Conservation (phyloP, 2,888 invertebrate species). For the Thysanoteuthis rhombus region DNA sequence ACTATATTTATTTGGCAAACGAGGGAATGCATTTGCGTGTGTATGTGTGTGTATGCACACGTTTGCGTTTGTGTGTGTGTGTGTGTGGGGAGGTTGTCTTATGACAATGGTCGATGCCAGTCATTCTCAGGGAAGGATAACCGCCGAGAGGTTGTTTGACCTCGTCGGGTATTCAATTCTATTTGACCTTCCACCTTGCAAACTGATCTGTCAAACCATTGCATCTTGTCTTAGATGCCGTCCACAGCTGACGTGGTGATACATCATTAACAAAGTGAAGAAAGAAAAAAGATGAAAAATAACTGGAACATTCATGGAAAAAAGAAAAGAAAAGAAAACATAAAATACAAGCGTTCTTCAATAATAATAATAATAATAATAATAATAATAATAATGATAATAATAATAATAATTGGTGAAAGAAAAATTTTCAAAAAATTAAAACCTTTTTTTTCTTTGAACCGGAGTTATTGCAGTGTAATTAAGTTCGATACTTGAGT, state of each 20-base stretch:
- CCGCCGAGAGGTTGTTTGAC: background rate
- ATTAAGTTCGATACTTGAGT: no score
- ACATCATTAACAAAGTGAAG: background rate
- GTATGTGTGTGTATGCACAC: no score
- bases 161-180: slow-evolving; percentile 12
- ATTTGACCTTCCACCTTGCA: background rate
- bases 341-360: background rate
- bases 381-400: background rate
- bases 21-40: background rate
- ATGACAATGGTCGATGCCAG: background rate
- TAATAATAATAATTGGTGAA: background rate
- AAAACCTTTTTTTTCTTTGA: no score
- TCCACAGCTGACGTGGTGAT: slow-evolving; percentile 12
- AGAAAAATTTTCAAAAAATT: no score
- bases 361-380: background rate
- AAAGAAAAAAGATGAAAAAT: background rate
- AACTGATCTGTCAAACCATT: background rate
- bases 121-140: background rate
- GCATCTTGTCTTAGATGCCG: background rate
- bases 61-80: background rate
- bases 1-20: background rate
- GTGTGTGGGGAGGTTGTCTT: background rate
- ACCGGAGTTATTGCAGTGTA: no score
- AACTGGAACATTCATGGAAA: background rate
- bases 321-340: background rate